Conservation (phyloP, 2,888 invertebrate species). For the Netelia inedita region DNA sequence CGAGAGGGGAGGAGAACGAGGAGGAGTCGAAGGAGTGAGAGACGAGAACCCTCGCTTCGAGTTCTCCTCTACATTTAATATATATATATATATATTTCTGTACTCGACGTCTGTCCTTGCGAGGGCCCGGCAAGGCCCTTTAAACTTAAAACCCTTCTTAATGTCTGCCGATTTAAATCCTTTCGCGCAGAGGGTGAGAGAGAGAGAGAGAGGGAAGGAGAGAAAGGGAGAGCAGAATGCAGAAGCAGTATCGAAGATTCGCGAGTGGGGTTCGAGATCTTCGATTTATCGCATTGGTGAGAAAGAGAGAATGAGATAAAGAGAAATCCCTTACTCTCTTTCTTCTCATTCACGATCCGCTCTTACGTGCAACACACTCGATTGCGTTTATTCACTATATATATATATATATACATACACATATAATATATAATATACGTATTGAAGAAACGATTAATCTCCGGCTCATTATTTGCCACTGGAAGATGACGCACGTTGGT, state of each 20-base stretch:
- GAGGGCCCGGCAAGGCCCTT: conserved; percentile 63
- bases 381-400: not conserved
- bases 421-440: conserved; percentile 2
- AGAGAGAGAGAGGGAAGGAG: not conserved
- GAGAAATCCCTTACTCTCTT: conserved; percentile 22
- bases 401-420: conserved; percentile 10
- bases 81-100: not conserved
- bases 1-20: conserved; percentile 16
- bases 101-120: conserved; percentile 54
- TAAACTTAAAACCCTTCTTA: conserved; percentile 63
- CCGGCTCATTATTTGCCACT: conserved; percentile 58
- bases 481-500: conserved; percentile 49
- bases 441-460: conserved; percentile 55
- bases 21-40: conserved; percentile 45
- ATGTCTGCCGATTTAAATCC: conserved; percentile 63
- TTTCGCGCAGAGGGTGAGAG: conserved; percentile 17
- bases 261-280: conserved; percentile 13
- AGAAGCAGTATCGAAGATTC: conserved; percentile 26
- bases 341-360: conserved; percentile 3
- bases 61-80: not conserved
- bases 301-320: not conserved
- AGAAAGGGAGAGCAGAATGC: conserved; percentile 14
- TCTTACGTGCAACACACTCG: conserved; percentile 2
- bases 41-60: conserved; percentile 10
- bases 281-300: conserved; percentile 48